Evolutionary conservation across 2,888 invertebrate genomes (phyloP).

Genomic region (Timema cristinae): DNA sequence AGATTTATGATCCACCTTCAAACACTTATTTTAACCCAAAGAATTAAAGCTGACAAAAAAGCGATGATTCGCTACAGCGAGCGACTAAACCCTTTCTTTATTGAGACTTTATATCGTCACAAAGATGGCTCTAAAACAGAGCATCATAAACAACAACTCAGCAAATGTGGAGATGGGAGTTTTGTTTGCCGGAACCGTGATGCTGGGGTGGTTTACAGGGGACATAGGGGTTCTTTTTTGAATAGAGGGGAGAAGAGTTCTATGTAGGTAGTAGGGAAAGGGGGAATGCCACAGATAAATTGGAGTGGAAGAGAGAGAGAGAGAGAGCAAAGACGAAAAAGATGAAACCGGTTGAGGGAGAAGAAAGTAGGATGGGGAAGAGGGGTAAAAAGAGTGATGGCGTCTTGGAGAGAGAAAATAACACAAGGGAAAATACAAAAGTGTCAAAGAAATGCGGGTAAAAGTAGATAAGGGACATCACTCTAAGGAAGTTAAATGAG

Average conservation of each 20-base stretch:
- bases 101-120: too few relatives aligned
- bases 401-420: neutral
- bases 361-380: neutral
- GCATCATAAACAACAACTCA: neutral
- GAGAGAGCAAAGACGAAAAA: neutral
- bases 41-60: too few relatives aligned
- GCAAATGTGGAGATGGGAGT: conserved; percentile 5
- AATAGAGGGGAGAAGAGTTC: too few relatives aligned
- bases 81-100: too few relatives aligned
- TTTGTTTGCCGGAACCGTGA: too few relatives aligned
- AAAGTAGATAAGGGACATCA: conserved; percentile 15
- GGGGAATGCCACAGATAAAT: conserved; percentile 16
- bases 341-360: neutral
- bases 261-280: neutral
- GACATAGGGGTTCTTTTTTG: too few relatives aligned
- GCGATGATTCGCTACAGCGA: too few relatives aligned
- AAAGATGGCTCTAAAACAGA: too few relatives aligned
- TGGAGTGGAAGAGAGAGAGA: conserved; percentile 11
- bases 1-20: too few relatives aligned
- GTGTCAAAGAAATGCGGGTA: conserved; percentile 17
- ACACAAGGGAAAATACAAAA: neutral
- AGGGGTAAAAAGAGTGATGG: conserved; percentile 7
- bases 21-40: too few relatives aligned
- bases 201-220: too few relatives aligned
- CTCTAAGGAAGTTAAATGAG: too few relatives aligned